Base-by-base conservation (phyloP, 1,140 invertebrate genomes). In the Palaemon carinicauda region DNA sequence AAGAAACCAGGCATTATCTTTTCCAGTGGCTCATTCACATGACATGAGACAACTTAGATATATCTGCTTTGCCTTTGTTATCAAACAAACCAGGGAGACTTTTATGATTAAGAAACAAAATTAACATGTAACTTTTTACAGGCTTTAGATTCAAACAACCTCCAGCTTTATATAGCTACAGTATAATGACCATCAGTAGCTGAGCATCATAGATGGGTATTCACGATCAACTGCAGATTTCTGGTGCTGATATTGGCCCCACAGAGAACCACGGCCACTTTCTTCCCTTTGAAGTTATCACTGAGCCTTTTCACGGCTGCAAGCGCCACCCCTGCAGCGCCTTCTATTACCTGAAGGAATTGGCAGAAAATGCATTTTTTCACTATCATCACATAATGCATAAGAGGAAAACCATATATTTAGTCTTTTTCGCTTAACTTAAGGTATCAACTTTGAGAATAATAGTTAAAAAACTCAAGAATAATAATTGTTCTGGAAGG, bases 241-340 rank as follows among this genome's bases (percentile, higher is more conserved):
- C 12, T 69, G 17, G 69, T 65, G 41, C 79, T 81, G 31, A 82
- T 73, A n/a, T 71, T 82, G 41, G 56, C 41, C 12, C 80, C 80
- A 73, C 41, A 82, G n/a, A 71, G 31, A 10, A 82, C 80, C 9
- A 52, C 80, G 17, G 29, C 80, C 24, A 82, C 56, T 14, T 21
- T 82, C 65, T 82, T 33, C 27, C 60, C 65, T 12, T 12, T n/a
- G 60, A 41, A 82, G 65, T 17, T 27, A 21, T 14, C 29, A 24
- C 21, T n/a, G 12, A 71, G 21, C 41, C 73, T 81, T 41, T 81
- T 82, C 15, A 82, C 12, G 27, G 60, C 65, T 82, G 60, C 60
- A 0, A 82, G 80, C 3, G 80, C 31, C 65, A 71, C 33, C 17
- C 80, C 65, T 52, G 80, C 80, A 27, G 80, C 27, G 7, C 80